Percentiles rank a stretch among this genome's conserved stretches.
Conservation (phyloP, 2,888 invertebrate species). For the Plagiodera versicolora region DNA sequence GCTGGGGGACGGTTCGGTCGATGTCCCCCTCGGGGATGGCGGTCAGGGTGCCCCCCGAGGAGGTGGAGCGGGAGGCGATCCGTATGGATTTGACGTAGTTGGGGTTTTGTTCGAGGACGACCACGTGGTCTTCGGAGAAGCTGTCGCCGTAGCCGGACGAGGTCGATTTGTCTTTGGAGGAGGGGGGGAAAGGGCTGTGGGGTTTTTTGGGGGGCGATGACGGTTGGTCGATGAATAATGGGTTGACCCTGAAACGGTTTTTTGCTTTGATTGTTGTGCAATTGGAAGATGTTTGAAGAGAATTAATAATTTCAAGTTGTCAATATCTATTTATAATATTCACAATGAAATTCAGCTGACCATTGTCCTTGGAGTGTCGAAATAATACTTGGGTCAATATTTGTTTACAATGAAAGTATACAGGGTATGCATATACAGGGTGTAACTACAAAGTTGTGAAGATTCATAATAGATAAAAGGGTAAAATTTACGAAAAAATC, state of each 20-base stretch:
- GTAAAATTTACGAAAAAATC: too few species aligned
- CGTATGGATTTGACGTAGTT: constrained; percentile 51
- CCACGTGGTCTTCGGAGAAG: constrained; percentile 45
- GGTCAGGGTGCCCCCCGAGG: constrained; percentile 49
- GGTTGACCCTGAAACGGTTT: constrained; percentile 49
- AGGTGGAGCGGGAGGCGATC: constrained; percentile 36
- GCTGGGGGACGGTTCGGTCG: constrained; percentile 52
- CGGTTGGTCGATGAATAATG: constrained; percentile 48
- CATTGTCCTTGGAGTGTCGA: not conserved
- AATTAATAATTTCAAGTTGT: not conserved
- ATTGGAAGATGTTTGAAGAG: not conserved
- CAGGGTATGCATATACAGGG: not conserved
- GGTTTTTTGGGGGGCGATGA: not conserved
- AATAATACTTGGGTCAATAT: not conserved
- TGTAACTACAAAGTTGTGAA: too few species aligned
- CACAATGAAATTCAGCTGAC: not conserved
- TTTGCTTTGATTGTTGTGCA: not conserved
- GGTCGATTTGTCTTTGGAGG: constrained; percentile 41
- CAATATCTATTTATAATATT: not conserved
- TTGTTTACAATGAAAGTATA: not conserved
- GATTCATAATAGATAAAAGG: too few species aligned
- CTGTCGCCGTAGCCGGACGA: constrained; percentile 54
- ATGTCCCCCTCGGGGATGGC: constrained; percentile 57
- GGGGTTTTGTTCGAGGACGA: constrained; percentile 51
- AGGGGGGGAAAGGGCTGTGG: constrained; percentile 9